Percentiles rank a stretch among this genome's conserved stretches.
Evolutionary conservation across 2,113 vertebrate species (phyloP).

Genomic region (Tachuris rubrigastra): DNA sequence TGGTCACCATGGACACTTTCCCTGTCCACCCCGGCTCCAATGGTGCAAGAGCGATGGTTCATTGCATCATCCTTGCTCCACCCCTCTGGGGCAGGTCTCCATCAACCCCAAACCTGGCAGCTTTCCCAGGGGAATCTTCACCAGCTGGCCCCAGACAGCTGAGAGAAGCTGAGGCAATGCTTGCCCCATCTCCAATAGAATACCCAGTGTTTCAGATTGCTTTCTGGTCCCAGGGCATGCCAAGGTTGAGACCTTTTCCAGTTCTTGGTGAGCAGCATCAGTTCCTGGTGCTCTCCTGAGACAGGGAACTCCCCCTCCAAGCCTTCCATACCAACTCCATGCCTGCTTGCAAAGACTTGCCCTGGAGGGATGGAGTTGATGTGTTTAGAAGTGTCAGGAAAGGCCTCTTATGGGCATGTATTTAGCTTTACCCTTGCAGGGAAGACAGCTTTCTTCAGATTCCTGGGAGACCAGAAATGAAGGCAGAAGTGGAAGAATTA

Average conservation of each 20-base stretch:
- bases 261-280: neutral
- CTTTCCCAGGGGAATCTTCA: neutral
- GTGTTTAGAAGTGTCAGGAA: neutral
- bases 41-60: neutral
- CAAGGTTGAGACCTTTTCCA: neutral
- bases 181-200: neutral
- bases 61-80: constrained; percentile 20
- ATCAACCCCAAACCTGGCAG: neutral
- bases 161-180: neutral
- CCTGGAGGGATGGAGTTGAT: neutral
- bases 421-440: neutral
- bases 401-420: neutral
- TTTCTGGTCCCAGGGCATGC: neutral
- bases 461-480: neutral
- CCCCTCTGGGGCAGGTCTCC: neutral
- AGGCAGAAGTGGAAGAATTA: neutral
- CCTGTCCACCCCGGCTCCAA: rapidly evolving
- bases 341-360: neutral
- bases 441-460: neutral
- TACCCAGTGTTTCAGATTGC: rapidly evolving
- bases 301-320: neutral
- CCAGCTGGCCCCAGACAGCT: neutral
- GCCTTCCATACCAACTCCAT: neutral
- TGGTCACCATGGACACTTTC: neutral
- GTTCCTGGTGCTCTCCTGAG: neutral